phyloP scores from a whole-genome alignment of 2,888 invertebrate species.

The Noctua janthe region DNA sequence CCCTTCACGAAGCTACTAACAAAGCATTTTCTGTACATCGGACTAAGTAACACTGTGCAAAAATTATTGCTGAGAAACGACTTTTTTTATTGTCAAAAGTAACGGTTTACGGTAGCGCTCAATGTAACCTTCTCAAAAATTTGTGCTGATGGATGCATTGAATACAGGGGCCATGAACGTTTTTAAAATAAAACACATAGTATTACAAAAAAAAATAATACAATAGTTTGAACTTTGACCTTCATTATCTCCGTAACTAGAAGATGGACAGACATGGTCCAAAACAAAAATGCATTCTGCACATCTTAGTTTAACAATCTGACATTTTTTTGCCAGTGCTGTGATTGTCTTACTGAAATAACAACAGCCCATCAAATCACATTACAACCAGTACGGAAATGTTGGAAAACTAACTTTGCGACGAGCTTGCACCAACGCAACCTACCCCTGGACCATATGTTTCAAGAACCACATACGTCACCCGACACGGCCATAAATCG shows the following conservation, averaged over 20 bases:
- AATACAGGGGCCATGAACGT: not conserved
- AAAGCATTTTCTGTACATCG: not conserved
- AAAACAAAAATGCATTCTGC: not conserved
- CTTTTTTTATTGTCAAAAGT: too few species aligned
- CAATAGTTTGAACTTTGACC: too few species aligned
- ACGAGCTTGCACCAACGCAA: too few species aligned
- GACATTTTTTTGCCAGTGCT: not conserved
- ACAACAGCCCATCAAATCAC: not conserved
- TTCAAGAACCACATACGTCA: constrained; percentile 34
- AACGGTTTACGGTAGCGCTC: not conserved
- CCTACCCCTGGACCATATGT: not conserved
- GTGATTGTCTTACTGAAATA: not conserved
- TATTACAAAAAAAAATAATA: not conserved
- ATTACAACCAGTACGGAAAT: not conserved
- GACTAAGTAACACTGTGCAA: not conserved
- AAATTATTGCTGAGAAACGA: not conserved
- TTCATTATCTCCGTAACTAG: not conserved
- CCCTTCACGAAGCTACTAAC: too few species aligned
- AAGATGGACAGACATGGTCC: not conserved
- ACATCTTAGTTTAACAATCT: not conserved
- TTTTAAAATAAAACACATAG: not conserved
- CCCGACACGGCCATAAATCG: constrained; percentile 32
- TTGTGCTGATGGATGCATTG: not conserved
- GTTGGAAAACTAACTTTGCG: not conserved
- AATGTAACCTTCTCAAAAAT: not conserved